These are phyloP conservation scores for Clitarchus hookeri DNA, from an alignment of 2,888 invertebrate species.

Conservation along the genomic window DNA sequence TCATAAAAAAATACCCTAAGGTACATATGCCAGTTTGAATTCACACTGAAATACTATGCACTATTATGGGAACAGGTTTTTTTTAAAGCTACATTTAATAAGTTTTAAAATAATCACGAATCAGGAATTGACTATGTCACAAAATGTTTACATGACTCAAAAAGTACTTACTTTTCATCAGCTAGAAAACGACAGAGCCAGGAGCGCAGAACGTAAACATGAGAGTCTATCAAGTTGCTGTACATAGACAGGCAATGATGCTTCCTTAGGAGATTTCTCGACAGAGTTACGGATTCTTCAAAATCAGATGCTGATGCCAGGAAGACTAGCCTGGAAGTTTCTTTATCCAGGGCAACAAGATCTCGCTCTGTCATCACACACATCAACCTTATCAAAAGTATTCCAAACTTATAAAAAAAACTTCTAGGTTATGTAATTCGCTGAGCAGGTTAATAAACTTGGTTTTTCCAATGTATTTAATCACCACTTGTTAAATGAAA, in stretches of 20 bases:
- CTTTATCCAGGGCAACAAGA: slow-evolving; percentile 81
- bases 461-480: too few relatives aligned
- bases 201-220: slow-evolving; percentile 87
- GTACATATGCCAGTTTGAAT: too few relatives aligned
- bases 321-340: slow-evolving; percentile 79
- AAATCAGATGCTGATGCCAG: slow-evolving; percentile 91
- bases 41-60: too few relatives aligned
- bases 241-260: slow-evolving; percentile 76
- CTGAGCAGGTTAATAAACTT: too few relatives aligned
- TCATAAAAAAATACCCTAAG: too few relatives aligned
- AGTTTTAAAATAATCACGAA: neutral
- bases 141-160: neutral
- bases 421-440: too few relatives aligned
- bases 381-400: neutral
- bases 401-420: neutral
- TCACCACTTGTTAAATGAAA: too few relatives aligned
- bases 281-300: slow-evolving; percentile 77
- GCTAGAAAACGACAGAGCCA: slow-evolving; percentile 81
- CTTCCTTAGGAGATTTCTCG: slow-evolving; percentile 73
- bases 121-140: neutral
- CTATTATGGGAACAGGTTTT: too few relatives aligned
- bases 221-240: slow-evolving; percentile 83
- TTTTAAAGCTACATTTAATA: too few relatives aligned
- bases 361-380: slow-evolving; percentile 66
- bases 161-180: slow-evolving; percentile 61